Evolutionary conservation across 2,113 vertebrate genomes (phyloP), one percentile per base, ranked within the genome.

Genomic region (Poeciliopsis turrubarensis): DNA sequence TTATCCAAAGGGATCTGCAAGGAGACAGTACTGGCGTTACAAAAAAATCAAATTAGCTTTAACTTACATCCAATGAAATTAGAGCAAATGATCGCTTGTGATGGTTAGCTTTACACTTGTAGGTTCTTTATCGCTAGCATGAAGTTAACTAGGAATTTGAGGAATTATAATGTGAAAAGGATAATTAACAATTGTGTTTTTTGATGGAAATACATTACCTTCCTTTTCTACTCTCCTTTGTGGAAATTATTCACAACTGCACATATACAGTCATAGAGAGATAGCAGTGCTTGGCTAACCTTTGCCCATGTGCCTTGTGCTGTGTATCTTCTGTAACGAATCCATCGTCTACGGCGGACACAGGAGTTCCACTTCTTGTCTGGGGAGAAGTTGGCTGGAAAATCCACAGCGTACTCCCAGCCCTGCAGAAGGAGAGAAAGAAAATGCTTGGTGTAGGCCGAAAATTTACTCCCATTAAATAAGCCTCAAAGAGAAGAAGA

Each of bases 281-380:
- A 1, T 34, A 54, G 4, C 37, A 3, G 25, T 13, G 65, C 65
- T 1, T 30, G 60, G 29, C 83, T 73, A 70, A 95, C 98, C 96
- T 98, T 97, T 0, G 97, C 96, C 98, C 98, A 99, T 60, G 86
- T 1, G 4, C 97, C 96, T 57, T 95, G 95, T 17, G 96, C 95
- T 62, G 93, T 96, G 86, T 98, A 99, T 96, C 96, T 96, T 88
- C 98, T 94, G 88, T 98, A 97, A 75, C 97, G 96, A 88, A 98
- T 97, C 98, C 98, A 99, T 68, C 97, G 93, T 65, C 98, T 93
- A 47, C 97, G 96, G 68, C 98, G 94, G 41, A 99, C 98, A 15
- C 96, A 99, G 0, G 98, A 99, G 89, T 98, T 99, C 98, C 98
- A 99, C 75, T 94, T 97, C 91, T 98, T 98, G 80, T 97, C 96